Evolutionary conservation across 2,888 invertebrate genomes (phyloP).

Genomic region (Melanostoma scalare): DNA sequence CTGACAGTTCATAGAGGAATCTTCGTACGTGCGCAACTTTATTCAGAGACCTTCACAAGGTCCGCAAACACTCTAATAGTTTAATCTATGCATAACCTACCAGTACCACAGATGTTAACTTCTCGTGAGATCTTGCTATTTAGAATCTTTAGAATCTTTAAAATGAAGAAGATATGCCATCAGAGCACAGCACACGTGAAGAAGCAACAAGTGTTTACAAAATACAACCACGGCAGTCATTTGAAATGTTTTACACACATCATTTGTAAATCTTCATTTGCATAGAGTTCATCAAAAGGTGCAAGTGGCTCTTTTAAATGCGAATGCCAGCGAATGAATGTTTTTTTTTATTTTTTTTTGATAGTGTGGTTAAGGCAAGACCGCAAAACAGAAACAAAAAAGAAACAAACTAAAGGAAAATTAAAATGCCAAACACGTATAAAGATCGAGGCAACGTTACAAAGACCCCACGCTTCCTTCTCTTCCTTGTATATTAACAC

Average conservation of each 20-base stretch:
- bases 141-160: conserved; percentile 22
- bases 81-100: background rate
- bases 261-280: conserved; percentile 59
- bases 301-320: conserved; percentile 59
- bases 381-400: conserved; percentile 18
- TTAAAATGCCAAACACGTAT: conserved; percentile 66
- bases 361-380: conserved; percentile 50
- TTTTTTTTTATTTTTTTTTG: background rate
- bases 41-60: conserved; percentile 56
- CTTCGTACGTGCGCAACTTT: conserved; percentile 14
- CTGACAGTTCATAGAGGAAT: background rate
- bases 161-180: background rate
- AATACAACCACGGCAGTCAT: conserved; percentile 52
- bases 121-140: background rate
- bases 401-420: conserved; percentile 27
- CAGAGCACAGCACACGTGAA: background rate
- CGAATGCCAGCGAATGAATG: conserved; percentile 53
- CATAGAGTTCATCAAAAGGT: conserved; percentile 56
- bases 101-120: background rate
- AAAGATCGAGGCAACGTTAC: conserved; percentile 65
- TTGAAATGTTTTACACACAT: conserved; percentile 63
- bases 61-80: conserved; percentile 40
- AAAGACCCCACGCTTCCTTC: conserved; percentile 52
- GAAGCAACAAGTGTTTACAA: conserved; percentile 19
- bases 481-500: background rate